These are phyloP conservation scores for Neocrepidodera transversa DNA, from an alignment of 2,888 invertebrate genomes.

Conservation along the genomic window DNA sequence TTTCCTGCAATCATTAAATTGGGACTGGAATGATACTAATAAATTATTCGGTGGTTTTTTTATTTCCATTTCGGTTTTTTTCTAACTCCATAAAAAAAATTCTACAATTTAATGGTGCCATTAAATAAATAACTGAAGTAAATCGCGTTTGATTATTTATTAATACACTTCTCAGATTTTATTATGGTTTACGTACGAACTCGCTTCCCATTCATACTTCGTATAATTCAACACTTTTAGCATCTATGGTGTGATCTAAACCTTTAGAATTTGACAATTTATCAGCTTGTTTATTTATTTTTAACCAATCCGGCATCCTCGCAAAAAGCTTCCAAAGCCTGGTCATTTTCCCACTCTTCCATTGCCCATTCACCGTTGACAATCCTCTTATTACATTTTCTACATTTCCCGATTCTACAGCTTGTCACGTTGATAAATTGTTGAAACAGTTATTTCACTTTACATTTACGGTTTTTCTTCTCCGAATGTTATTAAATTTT, in stretches of 20 bases:
- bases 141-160: no score
- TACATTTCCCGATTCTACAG: conserved; percentile 22
- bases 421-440: conserved; percentile 34
- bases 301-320: conserved; percentile 26
- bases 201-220: no score
- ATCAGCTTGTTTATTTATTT: conserved; percentile 3
- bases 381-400: conserved; percentile 41
- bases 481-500: conserved; percentile 30
- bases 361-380: conserved; percentile 40
- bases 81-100: no score
- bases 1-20: no score
- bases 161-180: no score
- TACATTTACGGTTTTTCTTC: conserved; percentile 28
- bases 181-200: no score
- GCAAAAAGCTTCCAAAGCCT: conserved; percentile 22
- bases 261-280: neutral
- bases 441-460: conserved; percentile 31
- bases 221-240: no score
- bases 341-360: conserved; percentile 24
- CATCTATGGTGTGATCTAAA: neutral
- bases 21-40: no score
- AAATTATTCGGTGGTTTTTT: no score
- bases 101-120: no score
- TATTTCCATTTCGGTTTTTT: no score
- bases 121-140: no score